Base-by-base conservation (phyloP, 2,113 vertebrate species). In the Gopherus flavomarginatus region DNA sequence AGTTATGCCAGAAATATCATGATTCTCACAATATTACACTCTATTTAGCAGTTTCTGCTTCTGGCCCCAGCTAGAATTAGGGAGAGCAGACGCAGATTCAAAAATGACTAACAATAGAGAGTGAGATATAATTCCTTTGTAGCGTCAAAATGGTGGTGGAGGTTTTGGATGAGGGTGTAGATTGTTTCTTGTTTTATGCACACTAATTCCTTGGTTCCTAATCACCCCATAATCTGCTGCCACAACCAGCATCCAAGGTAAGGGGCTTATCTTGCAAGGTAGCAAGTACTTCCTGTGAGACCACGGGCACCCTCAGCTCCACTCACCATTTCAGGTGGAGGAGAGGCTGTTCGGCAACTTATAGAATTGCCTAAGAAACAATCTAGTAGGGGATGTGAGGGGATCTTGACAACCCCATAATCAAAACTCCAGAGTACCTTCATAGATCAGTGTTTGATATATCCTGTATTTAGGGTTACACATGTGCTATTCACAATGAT, bases 381-480 rank as follows among this genome's bases (percentile, higher is more conserved):
- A 57, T 26, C 54, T 27, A 27, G 56, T 26, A 57, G 56, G 54
- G 56, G 56, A 57, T 57, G 26, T 57, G 56, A 57, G 56, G 26
- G 26, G 56, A 27, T 24, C 72, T 26, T 79, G 92, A n/a, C 44
- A 81, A 4, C 5, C 10, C 69, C 62, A 65, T 38, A 52, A 11
- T 2, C 54, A 31, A 86, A 57, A 31, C 47, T 85, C n/a, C 35
- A 42, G 9, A 49, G 4, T 38, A 50, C 79, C 87, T 65, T 24
- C 56, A 16, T 62, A 22, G 38, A 7, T 49, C 35, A 62, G 84
- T 62, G 44, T 1, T 3, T 0, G n/a, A 42, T 0, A 2, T 79
- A 8, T 12, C 2, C 27, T 1, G 0, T 35, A 1, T 5, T 1
- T 38, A 81, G 94, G 77, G 10, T 1, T n/a, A 77, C 7, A 24